Base-by-base conservation (phyloP, 2,888 invertebrate species). In the Anarsia innoxiella region DNA sequence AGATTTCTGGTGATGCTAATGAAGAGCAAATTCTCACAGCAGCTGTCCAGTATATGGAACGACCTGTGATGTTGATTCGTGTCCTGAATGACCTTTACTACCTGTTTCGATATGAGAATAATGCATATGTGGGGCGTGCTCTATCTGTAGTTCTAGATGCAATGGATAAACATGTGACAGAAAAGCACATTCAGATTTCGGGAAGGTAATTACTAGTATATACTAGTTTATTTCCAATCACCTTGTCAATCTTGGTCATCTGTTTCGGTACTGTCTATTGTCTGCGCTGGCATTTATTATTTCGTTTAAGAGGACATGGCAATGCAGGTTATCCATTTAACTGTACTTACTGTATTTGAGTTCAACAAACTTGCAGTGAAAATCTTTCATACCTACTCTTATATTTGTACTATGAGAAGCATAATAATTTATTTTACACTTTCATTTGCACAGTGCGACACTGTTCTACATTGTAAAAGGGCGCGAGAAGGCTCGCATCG, bases 381-480 rank as follows among this genome's bases (percentile, higher is more conserved):
- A n/a, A n/a, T n/a, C n/a, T n/a, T n/a, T n/a, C n/a, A n/a, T n/a
- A n/a, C n/a, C n/a, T n/a, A n/a, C n/a, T n/a, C n/a, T n/a, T n/a
- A n/a, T n/a, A n/a, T n/a, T n/a, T n/a, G n/a, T n/a, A n/a, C n/a
- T n/a, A n/a, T n/a, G n/a, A n/a, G n/a, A n/a, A n/a, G n/a, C n/a
- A 31, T 19, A 5, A 19, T 19, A 23, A 29, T 31, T 35, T 23
- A 23, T 11, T 32, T 13, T 12, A 37, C 4, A 25, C 32, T 40
- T 13, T 23, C 11, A 46, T 60, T 49, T 36, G 77, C 82, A 29
- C 73, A 97, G 97, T 79, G 97, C 97, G 2, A 95, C 95, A 3
- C 80, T 98, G 40, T 97, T 96, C 82, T 97, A 97, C 74, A 95
- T 98, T 52, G 94, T 96, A 2, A 96, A 96, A 76, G 93, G 93